Percentiles rank a stretch among this genome's conserved stretches.
phyloP scores from a whole-genome alignment of 1,140 invertebrate species.

The Ceratina calcarata region DNA sequence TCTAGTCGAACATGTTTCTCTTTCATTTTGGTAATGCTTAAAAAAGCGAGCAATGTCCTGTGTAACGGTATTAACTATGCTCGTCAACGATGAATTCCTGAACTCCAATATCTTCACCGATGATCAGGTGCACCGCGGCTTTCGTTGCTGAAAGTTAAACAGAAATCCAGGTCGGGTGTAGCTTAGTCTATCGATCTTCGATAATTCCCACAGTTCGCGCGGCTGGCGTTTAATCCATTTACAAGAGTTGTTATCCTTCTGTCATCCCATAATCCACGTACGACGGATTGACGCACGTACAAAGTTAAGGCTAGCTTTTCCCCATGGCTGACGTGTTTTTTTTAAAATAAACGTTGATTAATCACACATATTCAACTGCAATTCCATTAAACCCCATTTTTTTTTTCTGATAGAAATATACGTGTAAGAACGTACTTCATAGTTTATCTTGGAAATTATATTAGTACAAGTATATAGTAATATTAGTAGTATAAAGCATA shows the following conservation, averaged over 20 bases:
- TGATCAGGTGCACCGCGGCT: neutral
- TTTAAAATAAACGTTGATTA: too few relatives aligned
- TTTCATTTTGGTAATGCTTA: neutral
- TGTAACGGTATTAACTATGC: neutral
- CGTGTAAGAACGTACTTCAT: too few relatives aligned
- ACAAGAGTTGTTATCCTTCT: constrained; percentile 47
- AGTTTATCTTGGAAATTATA: too few relatives aligned
- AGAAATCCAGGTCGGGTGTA: constrained; percentile 36
- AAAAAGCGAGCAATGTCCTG: neutral
- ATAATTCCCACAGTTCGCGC: constrained; percentile 39
- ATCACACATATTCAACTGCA: too few relatives aligned
- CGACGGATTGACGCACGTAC: constrained; percentile 46
- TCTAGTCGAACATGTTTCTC: too few relatives aligned
- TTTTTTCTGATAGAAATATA: too few relatives aligned
- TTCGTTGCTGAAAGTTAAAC: constrained; percentile 23
- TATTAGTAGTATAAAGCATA: too few relatives aligned
- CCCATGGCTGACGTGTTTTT: neutral
- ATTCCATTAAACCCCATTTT: too few relatives aligned
- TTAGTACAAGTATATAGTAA: too few relatives aligned
- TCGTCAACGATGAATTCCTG: neutral
- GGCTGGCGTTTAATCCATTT: constrained; percentile 53
- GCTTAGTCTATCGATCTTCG: constrained; percentile 48
- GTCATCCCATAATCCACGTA: constrained; percentile 49
- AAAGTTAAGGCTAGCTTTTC: neutral
- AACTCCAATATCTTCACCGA: constrained; percentile 1